phyloP scores from a whole-genome alignment of 2,888 invertebrate genomes.

The Troides aeacus region DNA sequence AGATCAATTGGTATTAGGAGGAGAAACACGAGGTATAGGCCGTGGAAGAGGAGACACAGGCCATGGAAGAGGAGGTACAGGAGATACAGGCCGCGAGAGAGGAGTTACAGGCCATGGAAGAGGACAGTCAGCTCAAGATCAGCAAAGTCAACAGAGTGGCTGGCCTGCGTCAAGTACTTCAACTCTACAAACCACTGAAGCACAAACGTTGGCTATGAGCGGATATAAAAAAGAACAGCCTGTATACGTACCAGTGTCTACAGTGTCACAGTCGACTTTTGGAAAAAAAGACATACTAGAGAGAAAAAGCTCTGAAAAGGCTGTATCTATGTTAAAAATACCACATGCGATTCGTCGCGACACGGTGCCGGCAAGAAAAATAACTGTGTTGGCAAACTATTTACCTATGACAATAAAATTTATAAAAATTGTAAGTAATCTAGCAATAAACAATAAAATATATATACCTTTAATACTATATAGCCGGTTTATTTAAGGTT shows the following conservation, averaged over 20 bases:
- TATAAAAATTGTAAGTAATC: constrained; percentile 58
- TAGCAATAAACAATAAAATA: not conserved
- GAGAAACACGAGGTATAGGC: too few species aligned
- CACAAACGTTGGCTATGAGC: not conserved
- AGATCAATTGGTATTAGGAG: not conserved
- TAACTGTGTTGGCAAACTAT: constrained; percentile 83
- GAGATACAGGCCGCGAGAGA: too few species aligned
- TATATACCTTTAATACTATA: too few species aligned
- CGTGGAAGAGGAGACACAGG: too few species aligned
- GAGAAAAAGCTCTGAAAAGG: not conserved
- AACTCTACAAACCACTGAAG: not conserved
- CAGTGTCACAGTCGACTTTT: constrained; percentile 17
- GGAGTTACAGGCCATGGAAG: too few species aligned
- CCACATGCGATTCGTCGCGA: constrained; percentile 62
- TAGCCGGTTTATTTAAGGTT: too few species aligned
- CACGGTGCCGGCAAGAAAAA: constrained; percentile 37
- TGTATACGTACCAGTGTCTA: not conserved
- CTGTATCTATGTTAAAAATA: constrained; percentile 43
- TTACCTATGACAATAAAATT: constrained; percentile 78
- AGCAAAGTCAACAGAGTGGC: not conserved
- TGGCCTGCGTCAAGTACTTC: not conserved
- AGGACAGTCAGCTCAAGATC: not conserved
- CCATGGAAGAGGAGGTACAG: too few species aligned
- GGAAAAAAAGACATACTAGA: constrained; percentile 11
- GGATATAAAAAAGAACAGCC: not conserved